Conservation (phyloP, 2,113 vertebrate species). For the Cephalophus harveyi region DNA sequence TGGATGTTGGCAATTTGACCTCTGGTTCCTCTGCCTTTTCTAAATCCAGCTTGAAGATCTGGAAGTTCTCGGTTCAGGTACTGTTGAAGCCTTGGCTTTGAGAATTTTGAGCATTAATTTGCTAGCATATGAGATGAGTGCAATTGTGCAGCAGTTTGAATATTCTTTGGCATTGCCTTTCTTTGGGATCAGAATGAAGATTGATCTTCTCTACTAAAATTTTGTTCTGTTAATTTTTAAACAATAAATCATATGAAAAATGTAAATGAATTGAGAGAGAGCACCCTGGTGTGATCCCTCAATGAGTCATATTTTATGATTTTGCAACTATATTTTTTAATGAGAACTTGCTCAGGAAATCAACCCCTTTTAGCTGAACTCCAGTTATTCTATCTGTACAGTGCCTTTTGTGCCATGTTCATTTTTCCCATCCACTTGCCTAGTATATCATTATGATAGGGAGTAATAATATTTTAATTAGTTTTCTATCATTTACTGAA, state of each 20-base stretch:
- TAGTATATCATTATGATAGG: background rate
- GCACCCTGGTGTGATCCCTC: background rate
- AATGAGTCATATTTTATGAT: background rate
- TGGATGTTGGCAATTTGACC: background rate
- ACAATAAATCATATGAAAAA: background rate
- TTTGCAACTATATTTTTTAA: background rate
- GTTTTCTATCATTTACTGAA: background rate
- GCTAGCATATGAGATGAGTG: background rate
- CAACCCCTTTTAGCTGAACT: background rate
- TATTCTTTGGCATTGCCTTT: background rate
- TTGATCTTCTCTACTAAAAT: background rate
- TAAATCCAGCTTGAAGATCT: background rate
- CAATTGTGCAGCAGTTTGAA: background rate
- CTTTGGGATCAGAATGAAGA: background rate
- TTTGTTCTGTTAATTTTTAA: background rate
- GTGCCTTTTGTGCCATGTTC: background rate
- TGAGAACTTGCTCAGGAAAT: background rate
- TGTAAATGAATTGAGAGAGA: background rate
- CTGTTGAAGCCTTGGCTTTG: background rate
- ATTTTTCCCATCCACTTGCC: background rate
- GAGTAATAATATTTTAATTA: background rate
- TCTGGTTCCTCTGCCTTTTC: background rate
- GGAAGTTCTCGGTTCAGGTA: background rate
- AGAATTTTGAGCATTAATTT: background rate
- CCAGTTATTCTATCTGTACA: background rate